Evolutionary conservation across 2,113 vertebrate genomes (phyloP).

Genomic region (Amazona guildingii): DNA sequence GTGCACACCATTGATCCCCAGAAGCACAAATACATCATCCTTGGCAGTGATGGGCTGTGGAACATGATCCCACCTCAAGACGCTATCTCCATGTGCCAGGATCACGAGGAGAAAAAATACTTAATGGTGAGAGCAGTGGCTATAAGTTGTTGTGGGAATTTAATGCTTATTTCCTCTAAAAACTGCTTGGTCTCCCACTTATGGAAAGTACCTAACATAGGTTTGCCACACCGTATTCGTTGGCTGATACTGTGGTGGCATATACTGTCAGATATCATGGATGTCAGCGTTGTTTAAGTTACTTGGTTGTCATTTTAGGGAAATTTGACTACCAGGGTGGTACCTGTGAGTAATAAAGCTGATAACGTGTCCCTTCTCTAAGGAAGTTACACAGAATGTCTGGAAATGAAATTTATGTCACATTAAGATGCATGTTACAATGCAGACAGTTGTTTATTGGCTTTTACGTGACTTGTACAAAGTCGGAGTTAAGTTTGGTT

Average conservation of each 20-base stretch:
- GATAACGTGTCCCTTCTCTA: neutral
- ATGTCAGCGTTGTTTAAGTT: accelerated
- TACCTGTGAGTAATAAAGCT: neutral
- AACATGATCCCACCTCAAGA: slow-evolving; percentile 98
- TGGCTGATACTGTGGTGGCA: neutral
- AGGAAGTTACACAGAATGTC: neutral
- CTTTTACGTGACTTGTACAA: neutral
- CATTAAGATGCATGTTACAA: neutral
- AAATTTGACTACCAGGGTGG: neutral
- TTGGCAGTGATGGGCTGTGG: slow-evolving; percentile 97
- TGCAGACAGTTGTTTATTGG: neutral
- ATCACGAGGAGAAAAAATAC: slow-evolving; percentile 86
- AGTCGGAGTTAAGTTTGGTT: neutral
- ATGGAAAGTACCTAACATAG: accelerated
- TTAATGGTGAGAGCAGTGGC: slow-evolving; percentile 67
- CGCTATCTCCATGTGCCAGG: slow-evolving; percentile 93
- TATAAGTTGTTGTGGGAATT: neutral
- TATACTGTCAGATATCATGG: accelerated
- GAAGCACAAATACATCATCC: slow-evolving; percentile 91
- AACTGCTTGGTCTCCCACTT: neutral
- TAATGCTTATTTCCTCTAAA: neutral
- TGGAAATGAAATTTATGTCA: neutral
- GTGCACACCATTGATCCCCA: slow-evolving; percentile 92
- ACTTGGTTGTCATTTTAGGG: neutral
- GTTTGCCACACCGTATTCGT: neutral